phyloP scores from a whole-genome alignment of 2,888 invertebrate genomes.

The Sicus ferrugineus region DNA sequence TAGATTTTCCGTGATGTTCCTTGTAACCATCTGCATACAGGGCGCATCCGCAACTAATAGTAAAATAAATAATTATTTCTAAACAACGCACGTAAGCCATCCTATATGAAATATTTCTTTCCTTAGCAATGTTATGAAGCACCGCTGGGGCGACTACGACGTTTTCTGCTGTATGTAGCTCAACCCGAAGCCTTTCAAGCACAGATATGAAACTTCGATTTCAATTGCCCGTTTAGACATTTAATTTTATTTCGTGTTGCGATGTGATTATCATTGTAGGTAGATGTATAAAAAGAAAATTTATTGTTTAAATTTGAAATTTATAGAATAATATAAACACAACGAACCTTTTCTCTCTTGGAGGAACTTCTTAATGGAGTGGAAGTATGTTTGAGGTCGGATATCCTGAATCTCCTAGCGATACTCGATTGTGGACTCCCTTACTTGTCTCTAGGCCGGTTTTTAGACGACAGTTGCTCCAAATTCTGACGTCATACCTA shows the following conservation, averaged over 20 bases:
- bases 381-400: constrained; percentile 32
- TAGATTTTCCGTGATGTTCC: neutral
- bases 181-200: constrained; percentile 34
- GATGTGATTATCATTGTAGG: constrained; percentile 31
- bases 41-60: neutral
- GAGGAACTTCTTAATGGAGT: constrained; percentile 35
- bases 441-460: constrained; percentile 21
- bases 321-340: neutral
- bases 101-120: constrained; percentile 25
- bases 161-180: constrained; percentile 34
- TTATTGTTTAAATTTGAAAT: neutral
- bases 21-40: neutral
- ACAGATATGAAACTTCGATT: constrained; percentile 28
- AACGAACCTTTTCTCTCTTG: constrained; percentile 34
- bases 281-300: constrained; percentile 8
- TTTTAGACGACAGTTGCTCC: constrained; percentile 26
- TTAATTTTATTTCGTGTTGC: constrained; percentile 31
- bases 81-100: neutral
- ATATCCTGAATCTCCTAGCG: constrained; percentile 34
- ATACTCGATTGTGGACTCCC: constrained; percentile 33
- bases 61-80: constrained; percentile 1
- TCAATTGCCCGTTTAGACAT: constrained; percentile 29
- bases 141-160: constrained; percentile 24
- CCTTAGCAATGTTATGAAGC: constrained; percentile 31
- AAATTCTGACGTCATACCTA: constrained; percentile 33